A percentile compares a stretch with the other conserved stretches of the same genome.
Evolutionary conservation across 2,888 invertebrate genomes (phyloP).

Genomic region (Xestobium rufovillosum): DNA sequence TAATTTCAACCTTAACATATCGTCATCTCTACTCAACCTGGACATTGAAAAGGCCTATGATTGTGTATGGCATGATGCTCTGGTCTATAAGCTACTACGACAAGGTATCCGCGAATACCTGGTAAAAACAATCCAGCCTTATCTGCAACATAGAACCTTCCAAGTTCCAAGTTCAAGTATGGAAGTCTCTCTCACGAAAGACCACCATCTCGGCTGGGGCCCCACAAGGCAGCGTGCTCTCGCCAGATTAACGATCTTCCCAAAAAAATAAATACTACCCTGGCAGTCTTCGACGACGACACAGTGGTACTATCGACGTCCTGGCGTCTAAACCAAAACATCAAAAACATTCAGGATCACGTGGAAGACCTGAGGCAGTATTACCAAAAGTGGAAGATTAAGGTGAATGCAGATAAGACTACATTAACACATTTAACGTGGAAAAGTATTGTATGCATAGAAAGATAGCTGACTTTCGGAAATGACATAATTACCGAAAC

Average conservation of each 20-base stretch:
- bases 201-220: neutral
- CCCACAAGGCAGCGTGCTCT: slow-evolving; percentile 1
- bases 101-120: neutral
- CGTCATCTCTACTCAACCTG: neutral
- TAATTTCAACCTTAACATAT: neutral
- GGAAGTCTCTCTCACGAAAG: too few relatives aligned
- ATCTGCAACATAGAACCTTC: too few relatives aligned
- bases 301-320: neutral
- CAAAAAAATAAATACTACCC: neutral
- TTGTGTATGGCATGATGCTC: neutral
- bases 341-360: neutral
- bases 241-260: neutral
- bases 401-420: slow-evolving; percentile 1
- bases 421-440: neutral
- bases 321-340: neutral
- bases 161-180: too few relatives aligned
- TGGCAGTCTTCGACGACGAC: neutral
- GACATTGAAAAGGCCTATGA: slow-evolving; percentile 1
- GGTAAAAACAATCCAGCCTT: too few relatives aligned
- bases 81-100: neutral
- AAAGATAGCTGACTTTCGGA: neutral
- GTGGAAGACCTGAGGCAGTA: neutral
- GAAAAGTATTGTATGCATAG: neutral
- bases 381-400: neutral
- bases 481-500: slow-evolving; percentile 1